These are phyloP conservation scores for Pollenia amentaria DNA, from an alignment of 2,888 invertebrate species.

Conservation along the genomic window DNA sequence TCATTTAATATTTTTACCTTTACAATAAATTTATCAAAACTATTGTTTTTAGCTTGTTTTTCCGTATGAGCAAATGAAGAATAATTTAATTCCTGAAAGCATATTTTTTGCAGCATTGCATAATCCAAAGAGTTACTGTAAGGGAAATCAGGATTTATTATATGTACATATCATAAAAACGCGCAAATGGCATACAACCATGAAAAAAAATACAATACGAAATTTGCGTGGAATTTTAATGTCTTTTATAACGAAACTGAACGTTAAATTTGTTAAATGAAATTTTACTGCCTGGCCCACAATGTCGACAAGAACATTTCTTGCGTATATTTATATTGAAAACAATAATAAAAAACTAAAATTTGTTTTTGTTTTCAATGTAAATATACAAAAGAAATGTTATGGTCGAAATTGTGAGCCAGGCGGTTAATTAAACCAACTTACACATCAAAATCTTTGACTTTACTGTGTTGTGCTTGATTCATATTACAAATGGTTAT, in stretches of 20 bases:
- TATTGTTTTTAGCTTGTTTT: constrained; percentile 72
- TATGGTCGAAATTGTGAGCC: too few relatives aligned
- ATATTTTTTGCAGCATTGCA: constrained; percentile 81
- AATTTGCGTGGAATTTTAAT: too few relatives aligned
- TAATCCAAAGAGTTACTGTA: constrained; percentile 87
- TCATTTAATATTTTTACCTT: constrained; percentile 17
- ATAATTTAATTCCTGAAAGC: constrained; percentile 77
- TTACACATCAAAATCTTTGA: constrained; percentile 75
- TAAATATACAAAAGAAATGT: neutral
- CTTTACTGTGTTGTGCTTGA: constrained; percentile 87
- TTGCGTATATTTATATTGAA: too few relatives aligned
- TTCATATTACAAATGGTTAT: constrained; percentile 94
- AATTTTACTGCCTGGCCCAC: too few relatives aligned
- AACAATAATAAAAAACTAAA: too few relatives aligned
- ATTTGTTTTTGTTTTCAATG: neutral
- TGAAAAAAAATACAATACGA: neutral
- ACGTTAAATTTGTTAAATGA: too few relatives aligned
- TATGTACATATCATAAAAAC: too few relatives aligned
- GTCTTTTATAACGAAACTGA: too few relatives aligned
- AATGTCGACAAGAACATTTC: too few relatives aligned
- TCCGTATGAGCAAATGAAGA: constrained; percentile 68
- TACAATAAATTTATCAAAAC: constrained; percentile 78
- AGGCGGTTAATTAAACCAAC: too few relatives aligned
- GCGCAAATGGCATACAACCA: too few relatives aligned
- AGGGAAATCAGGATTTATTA: constrained; percentile 77